phyloP scores from a whole-genome alignment of 2,113 vertebrate genomes.

The Phalacrocorax brasilianus region DNA sequence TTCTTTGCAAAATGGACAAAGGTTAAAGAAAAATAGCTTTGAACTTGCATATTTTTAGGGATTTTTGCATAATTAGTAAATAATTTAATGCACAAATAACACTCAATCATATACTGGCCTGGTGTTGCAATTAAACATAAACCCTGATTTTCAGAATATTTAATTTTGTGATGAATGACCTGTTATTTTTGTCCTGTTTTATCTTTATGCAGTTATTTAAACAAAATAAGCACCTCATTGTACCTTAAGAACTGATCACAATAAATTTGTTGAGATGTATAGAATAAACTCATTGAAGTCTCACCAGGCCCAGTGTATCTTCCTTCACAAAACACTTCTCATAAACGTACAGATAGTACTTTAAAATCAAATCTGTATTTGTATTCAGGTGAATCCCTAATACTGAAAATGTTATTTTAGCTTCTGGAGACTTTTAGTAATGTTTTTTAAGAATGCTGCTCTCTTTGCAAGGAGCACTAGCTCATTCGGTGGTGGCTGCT shows the following conservation, averaged over 20 bases:
- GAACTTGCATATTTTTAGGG: conserved; percentile 1
- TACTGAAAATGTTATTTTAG: not conserved
- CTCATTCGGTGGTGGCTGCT: not conserved
- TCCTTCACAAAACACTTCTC: not conserved
- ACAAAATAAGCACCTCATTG: not conserved
- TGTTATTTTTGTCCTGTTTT: not conserved
- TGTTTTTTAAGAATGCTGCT: not conserved
- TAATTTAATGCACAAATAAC: conserved; percentile 18
- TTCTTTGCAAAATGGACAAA: not conserved
- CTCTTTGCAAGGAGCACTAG: not conserved
- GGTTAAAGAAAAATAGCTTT: conserved; percentile 23
- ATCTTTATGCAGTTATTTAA: not conserved
- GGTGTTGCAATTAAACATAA: not conserved
- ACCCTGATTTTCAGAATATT: not conserved
- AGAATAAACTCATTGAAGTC: not conserved
- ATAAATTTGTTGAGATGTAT: not conserved
- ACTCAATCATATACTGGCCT: not conserved
- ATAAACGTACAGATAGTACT: not conserved
- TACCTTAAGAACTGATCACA: not conserved
- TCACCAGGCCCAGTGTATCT: not conserved
- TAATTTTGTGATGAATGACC: not conserved
- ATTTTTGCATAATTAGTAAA: conserved; percentile 17
- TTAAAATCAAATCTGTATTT: not conserved
- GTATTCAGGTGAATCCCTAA: not conserved
- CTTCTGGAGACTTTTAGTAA: not conserved